Conservation (phyloP, 2,113 vertebrate species). For the Gymnarchus niloticus region DNA sequence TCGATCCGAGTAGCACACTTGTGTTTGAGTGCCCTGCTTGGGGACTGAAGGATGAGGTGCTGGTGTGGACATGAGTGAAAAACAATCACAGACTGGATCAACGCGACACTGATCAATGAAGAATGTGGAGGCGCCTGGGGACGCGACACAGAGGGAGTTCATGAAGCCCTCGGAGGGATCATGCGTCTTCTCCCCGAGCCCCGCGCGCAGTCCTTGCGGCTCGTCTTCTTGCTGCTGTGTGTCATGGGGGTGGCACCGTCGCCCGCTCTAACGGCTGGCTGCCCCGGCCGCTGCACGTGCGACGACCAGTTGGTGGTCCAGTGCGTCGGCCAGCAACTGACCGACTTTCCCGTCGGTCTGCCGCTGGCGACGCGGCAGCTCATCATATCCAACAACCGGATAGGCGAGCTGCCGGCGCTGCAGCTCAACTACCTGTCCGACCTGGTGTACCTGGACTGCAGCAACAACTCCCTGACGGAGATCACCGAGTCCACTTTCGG, state of each 20-base stretch:
- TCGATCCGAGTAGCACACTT: neutral
- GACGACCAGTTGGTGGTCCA: slow-evolving; percentile 76
- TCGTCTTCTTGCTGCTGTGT: slow-evolving; percentile 45
- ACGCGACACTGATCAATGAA: slow-evolving; percentile 48
- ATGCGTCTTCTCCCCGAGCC: slow-evolving; percentile 62
- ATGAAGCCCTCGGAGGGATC: slow-evolving; percentile 62
- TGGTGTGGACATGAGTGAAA: neutral
- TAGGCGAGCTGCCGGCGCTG: slow-evolving; percentile 71
- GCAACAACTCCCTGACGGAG: slow-evolving; percentile 70
- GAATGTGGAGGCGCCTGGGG: slow-evolving; percentile 47
- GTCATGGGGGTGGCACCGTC: slow-evolving; percentile 42
- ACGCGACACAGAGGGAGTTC: slow-evolving; percentile 50
- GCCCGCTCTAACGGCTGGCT: slow-evolving; percentile 52
- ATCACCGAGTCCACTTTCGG: slow-evolving; percentile 79
- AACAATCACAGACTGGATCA: slow-evolving; percentile 19
- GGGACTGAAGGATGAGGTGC: slow-evolving; percentile 27
- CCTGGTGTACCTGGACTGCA: slow-evolving; percentile 84
- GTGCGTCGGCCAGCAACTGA: slow-evolving; percentile 71
- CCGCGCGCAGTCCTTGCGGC: slow-evolving; percentile 55
- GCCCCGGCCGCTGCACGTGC: slow-evolving; percentile 73
- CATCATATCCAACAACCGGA: slow-evolving; percentile 70
- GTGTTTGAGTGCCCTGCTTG: neutral
- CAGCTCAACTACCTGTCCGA: slow-evolving; percentile 81
- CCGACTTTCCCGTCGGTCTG: slow-evolving; percentile 68
- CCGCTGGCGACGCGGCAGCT: slow-evolving; percentile 82